Percentiles rank a stretch among this genome's conserved stretches.
Evolutionary conservation across 2,113 vertebrate species (phyloP).

Genomic region (Engraulis encrasicolus): DNA sequence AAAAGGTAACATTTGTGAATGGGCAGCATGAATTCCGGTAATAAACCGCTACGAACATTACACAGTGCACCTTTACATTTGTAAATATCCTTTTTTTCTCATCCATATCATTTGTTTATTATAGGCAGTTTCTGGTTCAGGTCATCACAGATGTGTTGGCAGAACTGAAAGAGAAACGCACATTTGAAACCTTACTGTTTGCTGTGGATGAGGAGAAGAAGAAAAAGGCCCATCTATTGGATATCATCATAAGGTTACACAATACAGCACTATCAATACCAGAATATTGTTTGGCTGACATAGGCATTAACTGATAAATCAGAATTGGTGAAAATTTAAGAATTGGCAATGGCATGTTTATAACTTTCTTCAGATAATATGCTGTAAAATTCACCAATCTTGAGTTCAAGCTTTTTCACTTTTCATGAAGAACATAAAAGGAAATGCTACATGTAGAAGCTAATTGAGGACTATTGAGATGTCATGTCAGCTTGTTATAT

Average conservation of each 20-base stretch:
- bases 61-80: no score
- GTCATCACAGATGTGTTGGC: constrained; percentile 65
- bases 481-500: background rate
- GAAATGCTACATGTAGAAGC: background rate
- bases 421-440: background rate
- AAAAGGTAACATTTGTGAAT: no score
- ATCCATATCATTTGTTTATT: background rate
- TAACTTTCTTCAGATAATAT: no score
- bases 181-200: constrained; percentile 69
- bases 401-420: background rate
- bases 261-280: no score
- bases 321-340: no score
- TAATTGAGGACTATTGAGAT: background rate
- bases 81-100: constrained; percentile 10
- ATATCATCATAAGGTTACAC: constrained; percentile 74
- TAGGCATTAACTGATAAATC: background rate
- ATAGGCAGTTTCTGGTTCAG: constrained; percentile 76
- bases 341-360: background rate
- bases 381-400: background rate
- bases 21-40: no score
- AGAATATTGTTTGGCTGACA: no score
- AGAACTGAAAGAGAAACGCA: constrained; percentile 68
- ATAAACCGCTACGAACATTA: no score
- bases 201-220: constrained; percentile 70
- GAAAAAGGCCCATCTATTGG: constrained; percentile 66